Evolutionary conservation across 2,888 invertebrate genomes (phyloP).

Genomic region (Oxyteleia sp.): DNA sequence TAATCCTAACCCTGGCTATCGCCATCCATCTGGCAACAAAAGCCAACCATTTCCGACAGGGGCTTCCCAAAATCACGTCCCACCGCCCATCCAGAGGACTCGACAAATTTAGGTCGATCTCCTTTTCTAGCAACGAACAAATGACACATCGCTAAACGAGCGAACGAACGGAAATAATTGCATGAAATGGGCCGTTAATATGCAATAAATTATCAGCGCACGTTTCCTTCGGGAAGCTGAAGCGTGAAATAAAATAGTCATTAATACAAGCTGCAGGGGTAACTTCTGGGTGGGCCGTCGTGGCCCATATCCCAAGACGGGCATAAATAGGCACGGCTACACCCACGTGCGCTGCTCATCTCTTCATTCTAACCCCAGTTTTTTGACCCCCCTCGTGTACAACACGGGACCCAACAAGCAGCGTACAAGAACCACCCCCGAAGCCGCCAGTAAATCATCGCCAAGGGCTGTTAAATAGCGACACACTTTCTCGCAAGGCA

Average conservation of each 20-base stretch:
- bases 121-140: constrained; percentile 16
- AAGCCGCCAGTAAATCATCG: constrained; percentile 84
- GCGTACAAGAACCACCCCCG: constrained; percentile 59
- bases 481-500: constrained; percentile 69
- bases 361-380: constrained; percentile 35
- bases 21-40: constrained; percentile 21
- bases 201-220: constrained; percentile 67
- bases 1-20: neutral
- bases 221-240: constrained; percentile 64
- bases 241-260: constrained; percentile 76
- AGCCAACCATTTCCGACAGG: constrained; percentile 24
- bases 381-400: constrained; percentile 40
- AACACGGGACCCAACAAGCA: constrained; percentile 53
- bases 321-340: constrained; percentile 63
- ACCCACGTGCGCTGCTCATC: constrained; percentile 65
- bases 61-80: constrained; percentile 16
- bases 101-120: constrained; percentile 66
- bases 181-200: constrained; percentile 73
- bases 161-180: constrained; percentile 65
- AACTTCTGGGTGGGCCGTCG: constrained; percentile 74
- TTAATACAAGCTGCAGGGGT: constrained; percentile 75
- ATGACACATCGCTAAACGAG: constrained; percentile 55
- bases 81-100: constrained; percentile 18
- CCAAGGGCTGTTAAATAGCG: constrained; percentile 87
- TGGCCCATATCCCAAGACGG: constrained; percentile 66